A percentile compares a stretch with the other conserved stretches of the same genome.
Conservation (phyloP, 30 jellyfish, hydroid and myxozoan species). For the Pelagia noctiluca region DNA sequence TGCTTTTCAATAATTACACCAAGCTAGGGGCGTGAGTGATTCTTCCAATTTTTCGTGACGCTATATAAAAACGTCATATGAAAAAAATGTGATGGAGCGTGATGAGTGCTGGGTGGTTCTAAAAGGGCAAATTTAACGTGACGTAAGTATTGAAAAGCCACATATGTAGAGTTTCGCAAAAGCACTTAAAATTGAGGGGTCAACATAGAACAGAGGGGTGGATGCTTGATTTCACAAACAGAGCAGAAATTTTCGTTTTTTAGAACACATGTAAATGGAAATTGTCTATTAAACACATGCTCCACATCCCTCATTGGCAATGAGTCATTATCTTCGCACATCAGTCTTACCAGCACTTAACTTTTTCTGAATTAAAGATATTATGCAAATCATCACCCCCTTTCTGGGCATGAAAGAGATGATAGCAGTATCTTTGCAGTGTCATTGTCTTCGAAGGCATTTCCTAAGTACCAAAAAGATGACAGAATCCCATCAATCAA, state of each 20-base stretch:
- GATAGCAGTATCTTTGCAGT: conserved; percentile 21
- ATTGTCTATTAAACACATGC: conserved; percentile 14
- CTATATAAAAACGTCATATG: neutral
- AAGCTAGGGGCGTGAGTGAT: too few species aligned
- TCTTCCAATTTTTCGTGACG: too few species aligned
- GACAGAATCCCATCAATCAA: conserved; percentile 8
- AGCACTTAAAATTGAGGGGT: neutral
- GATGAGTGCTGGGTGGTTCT: neutral
- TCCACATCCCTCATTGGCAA: conserved; percentile 25
- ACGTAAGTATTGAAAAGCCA: neutral
- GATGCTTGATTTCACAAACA: neutral
- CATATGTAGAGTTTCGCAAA: neutral
- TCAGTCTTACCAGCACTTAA: conserved; percentile 6
- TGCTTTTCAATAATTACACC: too few species aligned
- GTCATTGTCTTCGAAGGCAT: conserved; percentile 18
- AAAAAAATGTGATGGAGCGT: neutral
- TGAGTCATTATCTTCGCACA: neutral
- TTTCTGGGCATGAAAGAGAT: conserved; percentile 11
- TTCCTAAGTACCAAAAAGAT: conserved; percentile 6
- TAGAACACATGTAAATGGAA: conserved; percentile 18
- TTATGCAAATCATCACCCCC: conserved; percentile 11
- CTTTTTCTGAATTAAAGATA: conserved; percentile 3
- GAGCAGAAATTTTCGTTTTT: neutral
- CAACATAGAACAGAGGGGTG: neutral
- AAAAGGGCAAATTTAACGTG: neutral